phyloP scores from a whole-genome alignment of 1,140 invertebrate genomes.

The Papilio xuthus region DNA sequence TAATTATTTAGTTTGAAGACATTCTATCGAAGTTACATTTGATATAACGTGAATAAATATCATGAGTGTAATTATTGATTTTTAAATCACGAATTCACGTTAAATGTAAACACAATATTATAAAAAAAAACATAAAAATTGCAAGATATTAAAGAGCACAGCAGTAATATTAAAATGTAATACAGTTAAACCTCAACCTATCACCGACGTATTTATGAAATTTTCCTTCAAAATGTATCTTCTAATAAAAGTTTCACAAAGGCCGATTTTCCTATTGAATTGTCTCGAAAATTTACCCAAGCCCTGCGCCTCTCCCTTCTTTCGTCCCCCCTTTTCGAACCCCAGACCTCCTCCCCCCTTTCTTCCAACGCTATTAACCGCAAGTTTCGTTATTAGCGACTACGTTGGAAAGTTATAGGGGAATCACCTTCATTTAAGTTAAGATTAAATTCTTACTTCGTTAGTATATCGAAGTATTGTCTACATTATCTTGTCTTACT shows the following conservation, averaged over 20 bases:
- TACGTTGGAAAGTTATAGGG: conserved; percentile 71
- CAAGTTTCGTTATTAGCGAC: conserved; percentile 76
- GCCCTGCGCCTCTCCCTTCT: conserved; percentile 41
- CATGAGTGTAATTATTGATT: no score
- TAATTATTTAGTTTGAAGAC: background rate
- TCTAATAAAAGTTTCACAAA: conserved; percentile 72
- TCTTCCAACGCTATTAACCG: conserved; percentile 61
- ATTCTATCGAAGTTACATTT: background rate
- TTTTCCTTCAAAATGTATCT: conserved; percentile 50
- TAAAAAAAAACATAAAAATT: no score
- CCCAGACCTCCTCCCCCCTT: conserved; percentile 38
- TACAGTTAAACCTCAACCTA: background rate
- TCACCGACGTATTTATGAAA: conserved; percentile 40
- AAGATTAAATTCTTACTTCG: conserved; percentile 69
- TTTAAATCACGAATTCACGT: no score
- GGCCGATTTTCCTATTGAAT: conserved; percentile 77
- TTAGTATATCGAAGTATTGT: conserved; percentile 23
- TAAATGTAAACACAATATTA: no score
- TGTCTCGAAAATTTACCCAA: conserved; percentile 66
- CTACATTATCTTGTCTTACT: conserved; percentile 15
- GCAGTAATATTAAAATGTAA: background rate
- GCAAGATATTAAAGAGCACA: background rate
- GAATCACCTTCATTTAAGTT: conserved; percentile 77
- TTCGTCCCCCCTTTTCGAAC: background rate
- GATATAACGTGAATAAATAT: no score